Base-by-base conservation (phyloP, 2,113 vertebrate species). In the Malurus alboscapulatus region DNA sequence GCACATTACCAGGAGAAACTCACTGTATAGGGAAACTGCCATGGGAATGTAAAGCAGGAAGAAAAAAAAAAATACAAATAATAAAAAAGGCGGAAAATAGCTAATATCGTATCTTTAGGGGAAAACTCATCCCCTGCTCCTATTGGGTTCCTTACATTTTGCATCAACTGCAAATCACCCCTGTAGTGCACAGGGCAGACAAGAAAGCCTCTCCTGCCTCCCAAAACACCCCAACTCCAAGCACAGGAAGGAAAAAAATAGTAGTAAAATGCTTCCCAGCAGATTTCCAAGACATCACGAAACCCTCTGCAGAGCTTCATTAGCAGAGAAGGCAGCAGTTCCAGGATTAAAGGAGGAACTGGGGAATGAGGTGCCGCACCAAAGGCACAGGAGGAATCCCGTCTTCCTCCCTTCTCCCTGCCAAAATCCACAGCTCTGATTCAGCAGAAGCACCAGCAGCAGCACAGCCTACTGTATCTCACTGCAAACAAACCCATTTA, bases 371-470 rank as follows among this genome's bases (percentile, higher is more conserved):
- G 54, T 68, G 62, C n/a, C 4, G 2, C 81, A 72, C 17, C 36
- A 78, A 58, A 77, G 9, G 45, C 69, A 87, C 71, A 67, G 40
- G 10, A 92, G 14, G 54, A 82, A 73, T 91, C 59, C 62, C 1
- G 0, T 42, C 54, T 93, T 89, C 68, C 63, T 72, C 42, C 34
- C 15, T 73, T 83, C 38, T 84, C 58, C 38, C 14, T 9, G 2
- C 44, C 79, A 73, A 90, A 88, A 90, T 73, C 62, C 71, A 71
- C 53, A 77, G 91, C 91, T 94, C 93, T 54, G 75, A 91, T 90
- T 89, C 63, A 95, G 90, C 93, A 95, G 82, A 85, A 90, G 84
- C 34, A 62, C 9, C 38, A 86, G 0, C 15, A 57, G 42, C 62
- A 73, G 82, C 75, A 63, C 3, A 79, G 51, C n/a, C 62, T 50